Base-by-base conservation (phyloP, 1,140 invertebrate genomes). In the Condylostylus longicornis region DNA sequence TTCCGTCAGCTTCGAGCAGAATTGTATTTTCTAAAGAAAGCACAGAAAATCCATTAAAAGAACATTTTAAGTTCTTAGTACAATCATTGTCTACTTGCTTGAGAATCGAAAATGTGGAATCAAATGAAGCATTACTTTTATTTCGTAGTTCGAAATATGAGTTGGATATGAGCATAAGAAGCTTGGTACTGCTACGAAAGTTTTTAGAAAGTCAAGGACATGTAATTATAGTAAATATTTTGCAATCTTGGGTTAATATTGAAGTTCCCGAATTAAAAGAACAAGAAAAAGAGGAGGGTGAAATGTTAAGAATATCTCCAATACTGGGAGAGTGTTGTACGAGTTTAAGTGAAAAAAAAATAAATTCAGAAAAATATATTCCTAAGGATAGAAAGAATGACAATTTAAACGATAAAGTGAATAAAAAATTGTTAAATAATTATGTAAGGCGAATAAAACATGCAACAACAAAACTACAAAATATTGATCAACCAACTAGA, bases 141-240 rank as follows among this genome's bases (percentile, higher is more conserved):
- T 63, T 58, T 46, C 54, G 54, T 13, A 46, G 48, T 6, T 49
- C 54, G 50, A 79, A 79, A 59, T 79, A 74, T 60, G 74, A 77
- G 58, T 63, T 78, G 35, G 69, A 71, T 43, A 62, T 78, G 41
- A 71, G 72, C 14, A 66, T 75, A 45, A 67, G 71, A 49, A 67
- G 75, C n/a, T 61, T 77, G 14, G 66, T 71, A 42, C 67, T 66
- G 41, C 55, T 79, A 40, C 72, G 71, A 50, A 66, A 68, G 37
- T 79, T 71, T 61, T 56, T 79, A 28, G 65, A 71, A 18, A 73
- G 71, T 48, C 68, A 74, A 50, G 73, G 74, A 2, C 75, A 79
- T 62, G 68, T 78, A 18, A 63, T 75, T 42, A 57, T 79, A 42
- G 71, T 78, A 58, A 75, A 78, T 66, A 68, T 77, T 43, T 50